Base-by-base conservation (phyloP, 2,888 invertebrate species). In the Schrankia costaestrigalis region DNA sequence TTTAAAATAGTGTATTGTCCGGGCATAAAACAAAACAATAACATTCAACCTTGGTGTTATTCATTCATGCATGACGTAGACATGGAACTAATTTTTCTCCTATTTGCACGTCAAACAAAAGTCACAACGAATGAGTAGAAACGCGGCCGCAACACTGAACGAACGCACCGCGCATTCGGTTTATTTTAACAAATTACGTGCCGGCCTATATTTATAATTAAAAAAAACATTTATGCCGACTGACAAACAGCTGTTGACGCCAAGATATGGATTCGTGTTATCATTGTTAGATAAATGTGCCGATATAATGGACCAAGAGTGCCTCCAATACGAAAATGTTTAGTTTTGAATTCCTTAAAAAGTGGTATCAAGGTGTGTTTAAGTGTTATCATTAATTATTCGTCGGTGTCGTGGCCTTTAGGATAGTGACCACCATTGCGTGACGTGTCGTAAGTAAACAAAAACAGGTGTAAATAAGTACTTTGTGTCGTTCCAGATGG, bases 301-400 rank as follows among this genome's bases (percentile, higher is more conserved):
- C 56, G 69, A 71, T 77, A 75, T 78, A 68, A 78, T 78, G 75
- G 55, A 63, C 63, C 54, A 67, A 67, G 67, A 65, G 50, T 56
- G 56, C 49, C 45, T 55, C 53, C 62, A 67, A 46, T 63, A 54
- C 60, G 57, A 84, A 51, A 73, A 87, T 87, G 86, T 86, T 85
- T 62, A 76, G 71, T 76, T 82, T 85, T 68, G 85, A 85, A 58
- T 85, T 86, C 62, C 64, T 85, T 59, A 85, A 83, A 51, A 82
- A 83, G 46, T 85, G 80, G 84, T 84, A 86, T 66, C 74, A 79
- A 59, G 83, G 86, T 87, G 72, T 58, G 83, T 78, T 65, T 40
- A 35, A 30, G 32, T 53, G 48, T 37, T 42, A 24, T 44, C 37
- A n/a, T 35, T 30, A 23, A 26, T 35, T 39, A 37, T 37, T 31